These are phyloP conservation scores for Pammene aurita DNA, from an alignment of 2,888 invertebrate species.

Conservation along the genomic window DNA sequence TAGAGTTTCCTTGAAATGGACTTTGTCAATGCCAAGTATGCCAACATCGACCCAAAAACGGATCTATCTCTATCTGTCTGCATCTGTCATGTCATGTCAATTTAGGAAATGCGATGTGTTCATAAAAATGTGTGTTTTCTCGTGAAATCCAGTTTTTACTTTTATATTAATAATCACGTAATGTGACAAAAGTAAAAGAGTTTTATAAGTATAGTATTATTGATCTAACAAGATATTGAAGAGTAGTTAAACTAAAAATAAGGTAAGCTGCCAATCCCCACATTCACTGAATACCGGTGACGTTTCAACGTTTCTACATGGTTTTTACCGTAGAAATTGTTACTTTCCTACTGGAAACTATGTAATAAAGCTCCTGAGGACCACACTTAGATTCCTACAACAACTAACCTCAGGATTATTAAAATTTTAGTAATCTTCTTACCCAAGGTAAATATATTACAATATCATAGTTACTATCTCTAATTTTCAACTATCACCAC, in stretches of 20 bases:
- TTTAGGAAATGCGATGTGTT: constrained; percentile 24
- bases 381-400: not conserved
- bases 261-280: constrained; percentile 55
- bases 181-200: constrained; percentile 30
- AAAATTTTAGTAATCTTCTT: not conserved
- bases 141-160: constrained; percentile 34
- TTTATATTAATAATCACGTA: constrained; percentile 27
- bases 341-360: constrained; percentile 20
- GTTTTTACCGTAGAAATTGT: constrained; percentile 8
- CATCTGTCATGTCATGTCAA: constrained; percentile 24
- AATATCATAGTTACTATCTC: not conserved
- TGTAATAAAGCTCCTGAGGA: not conserved
- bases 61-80: too few species aligned
- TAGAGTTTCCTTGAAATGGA: constrained; percentile 8
- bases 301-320: constrained; percentile 53
- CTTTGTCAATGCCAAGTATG: not conserved
- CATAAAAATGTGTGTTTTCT: constrained; percentile 35
- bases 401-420: not conserved
- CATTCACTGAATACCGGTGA: constrained; percentile 55
- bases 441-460: not conserved
- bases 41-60: constrained; percentile 36
- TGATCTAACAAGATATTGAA: constrained; percentile 36
- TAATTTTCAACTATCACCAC: not conserved
- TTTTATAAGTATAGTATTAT: constrained; percentile 25
- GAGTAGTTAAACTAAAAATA: constrained; percentile 33